Percentiles rank a stretch among this genome's conserved stretches.
These are phyloP conservation scores for Melanostoma scalare DNA, from an alignment of 2,888 invertebrate genomes.

Conservation along the genomic window DNA sequence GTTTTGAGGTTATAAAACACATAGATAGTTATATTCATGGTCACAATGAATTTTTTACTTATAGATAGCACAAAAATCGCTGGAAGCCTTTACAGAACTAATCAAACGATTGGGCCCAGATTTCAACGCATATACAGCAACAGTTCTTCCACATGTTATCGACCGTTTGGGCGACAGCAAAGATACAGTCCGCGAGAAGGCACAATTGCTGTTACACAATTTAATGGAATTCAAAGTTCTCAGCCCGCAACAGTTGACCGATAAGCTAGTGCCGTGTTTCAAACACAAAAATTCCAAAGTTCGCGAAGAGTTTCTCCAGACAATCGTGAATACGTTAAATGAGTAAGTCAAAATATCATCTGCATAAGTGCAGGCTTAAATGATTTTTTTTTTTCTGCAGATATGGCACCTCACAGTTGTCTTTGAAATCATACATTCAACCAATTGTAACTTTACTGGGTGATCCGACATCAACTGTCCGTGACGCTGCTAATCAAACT, in stretches of 20 bases:
- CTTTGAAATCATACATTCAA: slow-evolving; percentile 91
- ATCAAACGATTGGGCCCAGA: slow-evolving; percentile 93
- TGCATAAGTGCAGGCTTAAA: not conserved
- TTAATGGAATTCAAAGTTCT: slow-evolving; percentile 88
- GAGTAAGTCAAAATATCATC: slow-evolving; percentile 84
- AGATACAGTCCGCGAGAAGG: slow-evolving; percentile 88
- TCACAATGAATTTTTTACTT: slow-evolving; percentile 75
- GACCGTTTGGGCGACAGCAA: slow-evolving; percentile 88
- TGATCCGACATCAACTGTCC: slow-evolving; percentile 93
- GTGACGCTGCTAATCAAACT: slow-evolving; percentile 93
- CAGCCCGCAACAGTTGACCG: slow-evolving; percentile 87
- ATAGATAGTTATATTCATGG: too few species aligned
- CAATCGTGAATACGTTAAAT: slow-evolving; percentile 91
- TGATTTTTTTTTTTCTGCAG: slow-evolving; percentile 82
- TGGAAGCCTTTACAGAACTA: slow-evolving; percentile 93
- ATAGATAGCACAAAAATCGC: slow-evolving; percentile 94
- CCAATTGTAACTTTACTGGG: slow-evolving; percentile 91
- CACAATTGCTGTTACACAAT: slow-evolving; percentile 88
- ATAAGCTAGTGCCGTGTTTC: slow-evolving; percentile 87
- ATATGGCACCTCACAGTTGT: slow-evolving; percentile 92
- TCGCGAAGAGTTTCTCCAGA: slow-evolving; percentile 92
- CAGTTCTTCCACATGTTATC: slow-evolving; percentile 91
- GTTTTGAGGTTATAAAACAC: too few species aligned
- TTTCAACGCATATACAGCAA: slow-evolving; percentile 92
- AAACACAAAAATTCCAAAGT: slow-evolving; percentile 96